A percentile compares a stretch with the other conserved stretches of the same genome.
Evolutionary conservation across 2,797 vertebrate genomes (phyloP).

Genomic region (Siniperca obscura): DNA sequence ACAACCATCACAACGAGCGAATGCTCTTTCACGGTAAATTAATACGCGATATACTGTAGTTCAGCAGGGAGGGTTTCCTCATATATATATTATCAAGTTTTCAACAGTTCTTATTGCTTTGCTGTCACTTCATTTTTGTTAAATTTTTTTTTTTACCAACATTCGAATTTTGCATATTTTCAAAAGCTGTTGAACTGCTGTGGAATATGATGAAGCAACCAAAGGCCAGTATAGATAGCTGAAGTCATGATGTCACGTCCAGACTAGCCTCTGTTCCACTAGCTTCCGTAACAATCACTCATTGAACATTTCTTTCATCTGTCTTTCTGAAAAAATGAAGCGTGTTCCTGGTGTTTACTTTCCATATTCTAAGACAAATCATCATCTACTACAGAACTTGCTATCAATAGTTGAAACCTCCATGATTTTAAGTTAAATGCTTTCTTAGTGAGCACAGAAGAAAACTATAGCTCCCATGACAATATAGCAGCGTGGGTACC

Average conservation of each 20-base stretch:
- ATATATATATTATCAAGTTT: background rate
- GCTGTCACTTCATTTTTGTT: background rate
- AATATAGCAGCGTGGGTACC: too few species aligned
- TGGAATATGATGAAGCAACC: background rate
- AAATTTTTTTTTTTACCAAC: background rate
- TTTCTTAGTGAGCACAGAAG: too few species aligned
- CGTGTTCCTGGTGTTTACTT: too few species aligned
- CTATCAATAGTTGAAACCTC: too few species aligned
- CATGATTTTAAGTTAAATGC: too few species aligned
- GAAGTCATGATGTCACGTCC: background rate
- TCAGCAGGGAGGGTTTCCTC: background rate
- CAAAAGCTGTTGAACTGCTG: background rate
- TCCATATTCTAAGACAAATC: background rate
- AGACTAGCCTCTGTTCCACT: background rate
- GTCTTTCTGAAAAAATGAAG: too few species aligned
- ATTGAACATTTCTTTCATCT: too few species aligned
- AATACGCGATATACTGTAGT: background rate
- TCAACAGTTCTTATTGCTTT: background rate
- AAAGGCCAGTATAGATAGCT: background rate
- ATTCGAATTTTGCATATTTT: background rate
- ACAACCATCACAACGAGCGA: slow-evolving; percentile 97
- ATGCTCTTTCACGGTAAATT: slow-evolving; percentile 96
- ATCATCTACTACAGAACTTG: background rate
- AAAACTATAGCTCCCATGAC: too few species aligned
- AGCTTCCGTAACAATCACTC: too few species aligned